A percentile compares a stretch with the other conserved stretches of the same genome.
These are phyloP conservation scores for Archilochus colubris DNA, from an alignment of 2,113 vertebrate genomes.

Conservation along the genomic window DNA sequence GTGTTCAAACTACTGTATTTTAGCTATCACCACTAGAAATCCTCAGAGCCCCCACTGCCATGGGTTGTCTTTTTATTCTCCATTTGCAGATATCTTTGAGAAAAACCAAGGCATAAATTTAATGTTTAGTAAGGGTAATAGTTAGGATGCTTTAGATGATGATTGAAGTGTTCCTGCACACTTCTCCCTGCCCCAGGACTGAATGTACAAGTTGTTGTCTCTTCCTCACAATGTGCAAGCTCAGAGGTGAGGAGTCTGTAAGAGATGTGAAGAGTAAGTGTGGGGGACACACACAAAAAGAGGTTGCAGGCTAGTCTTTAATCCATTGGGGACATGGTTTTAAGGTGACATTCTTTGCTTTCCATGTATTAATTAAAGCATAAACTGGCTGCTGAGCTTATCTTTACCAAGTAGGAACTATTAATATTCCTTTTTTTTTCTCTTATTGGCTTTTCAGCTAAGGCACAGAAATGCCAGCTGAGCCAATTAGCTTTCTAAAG, in stretches of 20 bases:
- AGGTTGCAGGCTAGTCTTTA: not conserved
- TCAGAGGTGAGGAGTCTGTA: not conserved
- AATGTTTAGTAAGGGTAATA: not conserved
- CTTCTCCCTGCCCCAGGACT: not conserved
- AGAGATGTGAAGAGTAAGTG: not conserved
- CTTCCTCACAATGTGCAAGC: accelerated
- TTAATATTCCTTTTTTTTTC: conserved; percentile 33
- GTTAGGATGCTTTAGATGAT: not conserved
- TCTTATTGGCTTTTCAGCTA: conserved; percentile 30
- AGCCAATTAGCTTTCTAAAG: conserved; percentile 49
- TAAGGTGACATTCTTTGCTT: not conserved
- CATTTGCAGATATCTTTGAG: not conserved
- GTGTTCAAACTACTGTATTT: not conserved
- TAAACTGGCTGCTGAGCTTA: not conserved
- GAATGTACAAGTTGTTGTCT: not conserved
- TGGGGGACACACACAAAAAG: not conserved
- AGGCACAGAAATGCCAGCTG: not conserved
- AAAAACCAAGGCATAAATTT: not conserved
- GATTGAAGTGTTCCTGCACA: not conserved
- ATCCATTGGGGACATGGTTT: not conserved
- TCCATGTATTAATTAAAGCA: conserved; percentile 1
- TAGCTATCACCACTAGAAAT: not conserved
- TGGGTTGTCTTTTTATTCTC: not conserved
- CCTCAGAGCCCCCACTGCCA: not conserved
- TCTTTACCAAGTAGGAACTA: conserved; percentile 32